Evolutionary conservation across 2,888 invertebrate species (phyloP), one percentile per base, ranked within the genome.

Genomic region (Sphaerophoria taeniata): DNA sequence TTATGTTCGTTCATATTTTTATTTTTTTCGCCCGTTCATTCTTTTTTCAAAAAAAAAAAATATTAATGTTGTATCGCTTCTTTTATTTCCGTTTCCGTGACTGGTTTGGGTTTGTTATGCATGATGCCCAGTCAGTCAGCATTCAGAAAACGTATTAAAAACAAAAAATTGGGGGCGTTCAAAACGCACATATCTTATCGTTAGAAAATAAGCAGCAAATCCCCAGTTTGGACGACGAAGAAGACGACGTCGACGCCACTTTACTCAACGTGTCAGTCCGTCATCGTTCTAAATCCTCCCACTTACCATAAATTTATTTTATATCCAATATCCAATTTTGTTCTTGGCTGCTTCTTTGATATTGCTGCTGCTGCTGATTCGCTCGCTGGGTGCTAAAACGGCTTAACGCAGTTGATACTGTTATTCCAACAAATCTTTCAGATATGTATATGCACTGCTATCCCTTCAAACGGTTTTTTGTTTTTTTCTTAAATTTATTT

Each of bases 241-340:
- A n/a, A n/a, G n/a, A 39, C 43, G 12, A 9, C 9, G 49, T 51
- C 49, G 65, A 65, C 63, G 53, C 51, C 39, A 58, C 58, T 58
- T 58, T 16, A 58, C 12, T 58, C 70, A 63, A 83, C 63, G 73
- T 79, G 79, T 53, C 63, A 75, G 83, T 53, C 63, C 71, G 71
- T 71, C 75, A 61, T 39, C 49, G 47, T 43, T 45, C 51, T 56
- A 61, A 72, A 72, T 75, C 79, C 76, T 53, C 79, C 76, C 71
- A 77, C 77, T 82, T 61, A 85, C 85, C 85, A 85, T 85, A 80
- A 85, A 81, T 81, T 85, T 81, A 77, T 85, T 70, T 85, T 72
- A 69, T 85, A 85, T 85, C 85, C 85, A 81, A 85, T 85, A 85
- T 85, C 85, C 85, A 85, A 85, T 84, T 71, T 72, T 58, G 24